Percentiles rank a stretch among this genome's conserved stretches.
These are phyloP conservation scores for Zoanthus sansibaricus DNA, from an alignment of 92 coral and sea anemone species.

Conservation along the genomic window DNA sequence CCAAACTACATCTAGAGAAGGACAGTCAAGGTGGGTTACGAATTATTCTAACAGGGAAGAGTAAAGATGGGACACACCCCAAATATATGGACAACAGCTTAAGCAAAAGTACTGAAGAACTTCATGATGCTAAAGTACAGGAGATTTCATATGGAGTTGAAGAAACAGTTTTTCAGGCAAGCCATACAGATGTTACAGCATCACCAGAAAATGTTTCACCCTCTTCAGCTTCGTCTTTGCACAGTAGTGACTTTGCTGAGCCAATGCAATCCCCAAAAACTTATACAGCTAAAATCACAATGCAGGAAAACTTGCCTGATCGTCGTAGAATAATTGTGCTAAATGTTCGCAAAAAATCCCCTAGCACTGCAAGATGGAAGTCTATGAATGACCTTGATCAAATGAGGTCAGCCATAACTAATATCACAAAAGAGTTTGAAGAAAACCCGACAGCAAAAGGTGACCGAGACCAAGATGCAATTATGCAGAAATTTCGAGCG, in stretches of 20 bases:
- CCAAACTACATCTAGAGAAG: slow-evolving; percentile 12
- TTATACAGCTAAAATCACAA: slow-evolving; percentile 77
- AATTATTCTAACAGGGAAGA: slow-evolving; percentile 34
- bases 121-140: slow-evolving; percentile 42
- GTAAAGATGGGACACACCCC: not conserved
- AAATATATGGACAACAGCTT: not conserved
- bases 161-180: slow-evolving; percentile 40
- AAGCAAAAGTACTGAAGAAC: slow-evolving; percentile 36
- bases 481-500: slow-evolving; percentile 16
- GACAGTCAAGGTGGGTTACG: slow-evolving; percentile 6
- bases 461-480: not conserved
- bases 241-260: slow-evolving; percentile 46
- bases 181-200: slow-evolving; percentile 16
- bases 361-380: slow-evolving; percentile 79
- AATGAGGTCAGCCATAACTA: slow-evolving; percentile 45
- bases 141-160: slow-evolving; percentile 42
- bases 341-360: slow-evolving; percentile 77
- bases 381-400: slow-evolving; percentile 83
- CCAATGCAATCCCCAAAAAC: slow-evolving; percentile 39
- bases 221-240: not conserved
- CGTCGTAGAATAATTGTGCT: slow-evolving; percentile 72
- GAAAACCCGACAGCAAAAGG: slow-evolving; percentile 3
- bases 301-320: slow-evolving; percentile 75
- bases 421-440: slow-evolving; percentile 38
- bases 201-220: slow-evolving; percentile 4